These are phyloP conservation scores for Emys orbicularis DNA, from an alignment of 2,797 vertebrate species.

Conservation along the genomic window DNA sequence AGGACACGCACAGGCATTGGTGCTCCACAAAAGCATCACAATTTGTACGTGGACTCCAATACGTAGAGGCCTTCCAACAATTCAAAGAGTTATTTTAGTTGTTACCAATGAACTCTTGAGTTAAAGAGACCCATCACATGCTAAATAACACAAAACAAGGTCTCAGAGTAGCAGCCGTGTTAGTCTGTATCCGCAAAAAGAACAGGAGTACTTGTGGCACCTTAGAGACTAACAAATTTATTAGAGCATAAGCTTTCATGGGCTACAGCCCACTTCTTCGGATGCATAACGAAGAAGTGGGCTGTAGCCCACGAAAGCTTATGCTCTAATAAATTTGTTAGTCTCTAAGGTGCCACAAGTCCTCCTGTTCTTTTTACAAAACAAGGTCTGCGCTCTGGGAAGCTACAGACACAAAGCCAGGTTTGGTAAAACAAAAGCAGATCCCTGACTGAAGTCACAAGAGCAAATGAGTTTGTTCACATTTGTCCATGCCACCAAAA, in stretches of 20 bases:
- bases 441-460: neutral
- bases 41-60: neutral
- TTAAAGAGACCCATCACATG: neutral
- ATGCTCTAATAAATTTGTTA: too few relatives aligned
- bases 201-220: too few relatives aligned
- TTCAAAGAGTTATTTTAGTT: neutral
- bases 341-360: too few relatives aligned
- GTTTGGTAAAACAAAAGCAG: neutral
- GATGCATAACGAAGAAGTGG: too few relatives aligned
- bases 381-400: neutral
- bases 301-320: too few relatives aligned
- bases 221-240: too few relatives aligned
- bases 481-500: neutral
- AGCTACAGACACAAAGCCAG: neutral
- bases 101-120: neutral
- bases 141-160: neutral
- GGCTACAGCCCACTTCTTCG: too few relatives aligned
- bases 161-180: neutral
- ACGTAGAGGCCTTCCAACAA: neutral
- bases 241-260: too few relatives aligned
- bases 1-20: neutral
- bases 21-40: neutral
- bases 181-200: too few relatives aligned
- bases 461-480: neutral
- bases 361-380: neutral